A percentile compares a stretch with the other conserved stretches of the same genome.
Conservation (phyloP, 1,140 invertebrate genomes). For the Drosophila sproati region DNA sequence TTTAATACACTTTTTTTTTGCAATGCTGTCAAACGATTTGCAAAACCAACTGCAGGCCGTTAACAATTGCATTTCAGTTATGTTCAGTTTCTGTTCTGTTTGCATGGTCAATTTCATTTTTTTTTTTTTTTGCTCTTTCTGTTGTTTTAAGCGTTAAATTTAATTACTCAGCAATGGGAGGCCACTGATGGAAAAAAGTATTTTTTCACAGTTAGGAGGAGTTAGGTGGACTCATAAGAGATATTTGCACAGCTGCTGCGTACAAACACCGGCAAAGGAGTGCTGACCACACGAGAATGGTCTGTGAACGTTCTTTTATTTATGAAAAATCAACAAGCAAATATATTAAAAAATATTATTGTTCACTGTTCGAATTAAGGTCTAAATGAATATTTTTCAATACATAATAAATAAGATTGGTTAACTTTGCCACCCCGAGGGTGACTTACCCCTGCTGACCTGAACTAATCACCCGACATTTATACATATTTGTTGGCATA, state of each 20-base stretch:
- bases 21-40: conserved; percentile 75
- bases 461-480: too few species aligned
- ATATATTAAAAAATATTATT: conserved; percentile 12
- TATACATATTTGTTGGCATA: too few species aligned
- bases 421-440: neutral
- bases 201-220: neutral
- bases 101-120: conserved; percentile 55
- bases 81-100: conserved; percentile 56
- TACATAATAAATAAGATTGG: neutral
- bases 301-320: conserved; percentile 23
- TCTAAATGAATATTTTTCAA: conserved; percentile 5
- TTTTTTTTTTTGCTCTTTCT: conserved; percentile 13
- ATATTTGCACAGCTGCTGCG: conserved; percentile 72
- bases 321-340: conserved; percentile 31
- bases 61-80: conserved; percentile 73
- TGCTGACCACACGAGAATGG: conserved; percentile 15
- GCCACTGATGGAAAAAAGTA: conserved; percentile 47
- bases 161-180: conserved; percentile 73
- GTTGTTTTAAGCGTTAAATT: conserved; percentile 81
- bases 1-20: conserved; percentile 34
- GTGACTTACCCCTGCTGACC: too few species aligned
- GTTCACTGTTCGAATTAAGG: conserved; percentile 17
- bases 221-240: conserved; percentile 33
- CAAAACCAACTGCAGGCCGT: conserved; percentile 73
- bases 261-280: conserved; percentile 49